Evolutionary conservation across 2,797 vertebrate species (phyloP).

Genomic region (Tragelaphus eurycerus): DNA sequence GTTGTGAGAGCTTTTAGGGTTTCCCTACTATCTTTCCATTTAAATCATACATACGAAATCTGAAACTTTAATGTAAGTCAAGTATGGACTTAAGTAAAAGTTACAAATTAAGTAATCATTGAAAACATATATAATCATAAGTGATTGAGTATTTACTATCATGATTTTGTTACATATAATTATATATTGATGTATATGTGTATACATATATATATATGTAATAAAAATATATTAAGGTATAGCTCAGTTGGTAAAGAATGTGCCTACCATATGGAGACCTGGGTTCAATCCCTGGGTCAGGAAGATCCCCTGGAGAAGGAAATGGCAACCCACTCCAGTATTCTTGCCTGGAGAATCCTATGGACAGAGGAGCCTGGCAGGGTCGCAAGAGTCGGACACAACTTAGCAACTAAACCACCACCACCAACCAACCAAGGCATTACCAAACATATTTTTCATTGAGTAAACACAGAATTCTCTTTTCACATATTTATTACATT

Average conservation of each 20-base stretch:
- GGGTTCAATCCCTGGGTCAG: too few relatives aligned
- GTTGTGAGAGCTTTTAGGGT: conserved; percentile 60
- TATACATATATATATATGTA: neutral
- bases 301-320: too few relatives aligned
- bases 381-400: too few relatives aligned
- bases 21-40: conserved; percentile 43
- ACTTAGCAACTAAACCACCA: too few relatives aligned
- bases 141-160: conserved; percentile 55
- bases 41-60: conserved; percentile 5
- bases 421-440: neutral
- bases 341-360: too few relatives aligned
- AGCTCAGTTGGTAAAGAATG: too few relatives aligned
- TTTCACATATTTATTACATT: neutral
- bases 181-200: neutral
- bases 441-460: neutral
- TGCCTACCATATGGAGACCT: too few relatives aligned
- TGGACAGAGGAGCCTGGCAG: too few relatives aligned
- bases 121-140: conserved; percentile 60
- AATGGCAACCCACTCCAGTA: too few relatives aligned
- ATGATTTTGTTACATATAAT: neutral
- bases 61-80: conserved; percentile 23
- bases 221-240: neutral
- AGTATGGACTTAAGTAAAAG: conserved; percentile 15
- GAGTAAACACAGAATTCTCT: neutral
- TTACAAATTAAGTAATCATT: conserved; percentile 33